phyloP scores from a whole-genome alignment of 2,113 vertebrate species.

The Panurus biarmicus region DNA sequence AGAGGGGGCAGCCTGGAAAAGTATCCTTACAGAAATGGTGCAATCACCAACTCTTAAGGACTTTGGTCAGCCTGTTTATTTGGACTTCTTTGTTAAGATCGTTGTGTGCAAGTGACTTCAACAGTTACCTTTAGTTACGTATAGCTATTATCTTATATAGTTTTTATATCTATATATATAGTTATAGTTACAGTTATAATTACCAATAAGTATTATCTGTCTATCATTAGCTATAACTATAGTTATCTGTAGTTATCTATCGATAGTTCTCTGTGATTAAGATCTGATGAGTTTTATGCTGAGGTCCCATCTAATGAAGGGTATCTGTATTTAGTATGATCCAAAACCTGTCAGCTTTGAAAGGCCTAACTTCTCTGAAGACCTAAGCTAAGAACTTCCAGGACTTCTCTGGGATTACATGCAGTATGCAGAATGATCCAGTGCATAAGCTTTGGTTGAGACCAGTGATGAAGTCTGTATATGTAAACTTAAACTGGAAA shows the following conservation, averaged over 20 bases:
- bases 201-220: accelerated
- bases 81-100: neutral
- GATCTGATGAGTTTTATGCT: neutral
- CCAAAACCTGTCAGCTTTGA: neutral
- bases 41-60: neutral
- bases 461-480: neutral
- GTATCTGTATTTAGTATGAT: neutral
- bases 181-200: no score
- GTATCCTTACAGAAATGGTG: neutral
- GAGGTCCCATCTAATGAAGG: neutral
- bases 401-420: neutral
- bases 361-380: neutral
- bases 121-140: neutral
- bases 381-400: neutral
- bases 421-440: neutral
- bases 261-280: neutral
- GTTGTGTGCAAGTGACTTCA: neutral
- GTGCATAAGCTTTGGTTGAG: neutral
- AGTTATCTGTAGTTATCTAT: neutral
- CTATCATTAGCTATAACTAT: neutral
- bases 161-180: neutral
- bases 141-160: neutral
- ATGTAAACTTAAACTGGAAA: neutral
- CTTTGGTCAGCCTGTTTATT: neutral
- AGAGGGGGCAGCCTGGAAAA: neutral